Evolutionary conservation across 2,113 vertebrate genomes (phyloP).

Genomic region (Strix aluco): DNA sequence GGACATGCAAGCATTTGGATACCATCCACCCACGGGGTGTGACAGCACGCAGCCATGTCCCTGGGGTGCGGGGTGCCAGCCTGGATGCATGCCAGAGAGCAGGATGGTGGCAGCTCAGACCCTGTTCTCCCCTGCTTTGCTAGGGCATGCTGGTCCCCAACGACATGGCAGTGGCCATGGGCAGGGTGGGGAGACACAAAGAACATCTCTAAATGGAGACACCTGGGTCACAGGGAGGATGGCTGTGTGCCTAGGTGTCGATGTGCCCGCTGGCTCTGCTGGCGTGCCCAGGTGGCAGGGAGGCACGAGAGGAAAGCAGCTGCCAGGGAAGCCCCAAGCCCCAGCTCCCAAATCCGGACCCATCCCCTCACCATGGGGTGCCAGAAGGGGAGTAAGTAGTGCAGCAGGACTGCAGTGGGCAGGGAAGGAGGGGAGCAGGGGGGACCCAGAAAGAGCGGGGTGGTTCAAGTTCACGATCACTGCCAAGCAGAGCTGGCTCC

Average conservation of each 20-base stretch:
- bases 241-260: not conserved
- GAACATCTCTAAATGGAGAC: not conserved
- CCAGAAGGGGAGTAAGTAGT: not conserved
- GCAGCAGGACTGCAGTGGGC: not conserved
- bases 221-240: not conserved
- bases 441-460: not conserved
- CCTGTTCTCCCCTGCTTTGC: not conserved
- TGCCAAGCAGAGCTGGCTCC: not conserved
- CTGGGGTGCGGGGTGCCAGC: not conserved
- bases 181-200: not conserved
- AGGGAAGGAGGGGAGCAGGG: rapidly evolving
- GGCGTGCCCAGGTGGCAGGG: not conserved
- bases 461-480: rapidly evolving
- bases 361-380: rapidly evolving
- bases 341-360: not conserved
- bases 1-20: constrained; percentile 26
- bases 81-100: rapidly evolving
- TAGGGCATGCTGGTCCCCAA: not conserved
- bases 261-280: not conserved
- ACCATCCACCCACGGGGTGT: not conserved
- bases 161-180: not conserved
- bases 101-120: not conserved
- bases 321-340: not conserved
- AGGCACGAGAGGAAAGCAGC: not conserved
- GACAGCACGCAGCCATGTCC: not conserved